Base-by-base conservation (phyloP, 2,797 vertebrate species). In the Gymnocypris eckloni region DNA sequence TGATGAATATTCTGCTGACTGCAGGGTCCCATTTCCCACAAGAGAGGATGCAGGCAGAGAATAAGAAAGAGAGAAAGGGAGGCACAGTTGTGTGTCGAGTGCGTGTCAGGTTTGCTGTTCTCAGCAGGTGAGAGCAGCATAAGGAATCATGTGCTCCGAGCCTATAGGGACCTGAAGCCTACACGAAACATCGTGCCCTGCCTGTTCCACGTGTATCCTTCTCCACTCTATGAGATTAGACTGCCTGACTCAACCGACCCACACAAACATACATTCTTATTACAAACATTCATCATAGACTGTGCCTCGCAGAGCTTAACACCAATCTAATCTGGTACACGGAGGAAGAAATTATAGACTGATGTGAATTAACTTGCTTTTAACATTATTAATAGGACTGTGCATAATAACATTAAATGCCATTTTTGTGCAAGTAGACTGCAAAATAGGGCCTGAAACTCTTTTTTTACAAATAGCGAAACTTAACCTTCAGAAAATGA, bases 1-100 rank as follows among this genome's bases (percentile, higher is more conserved):
- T 81, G 72, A 83, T 83, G 76, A 86, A 76, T 69, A 61, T 88
- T 83, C 48, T 86, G 84, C 87, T 88, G 84, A 88, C 81, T 75
- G 81, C 48, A 59, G 50, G 39, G 76, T 83, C 69, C 52, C 37
- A 82, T 82, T 86, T 73, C 83, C 76, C 87, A 79, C 20, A 79
- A 88, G 80, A 79, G 28, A 33, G 33, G 50, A 25, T 22, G 22
- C 64, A 64, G 79, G 66, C 43, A 48, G 25, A 75, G 79, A 86
- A 79, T 59, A 39, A 82, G 73, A 85, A 61, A 66, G 28, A 82
- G 73, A 59, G 43, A 66, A 61, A 67, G 59, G 39, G 48, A 59
- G 67, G 52, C 66, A 52, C 80, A 77, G 76, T 71, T 81, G 84
- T 88, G 77, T 83, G 76, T 70, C 52, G 71, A 50, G 81, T 22